Conservation (phyloP, 2,113 vertebrate genomes). For the Rattus rattus region DNA sequence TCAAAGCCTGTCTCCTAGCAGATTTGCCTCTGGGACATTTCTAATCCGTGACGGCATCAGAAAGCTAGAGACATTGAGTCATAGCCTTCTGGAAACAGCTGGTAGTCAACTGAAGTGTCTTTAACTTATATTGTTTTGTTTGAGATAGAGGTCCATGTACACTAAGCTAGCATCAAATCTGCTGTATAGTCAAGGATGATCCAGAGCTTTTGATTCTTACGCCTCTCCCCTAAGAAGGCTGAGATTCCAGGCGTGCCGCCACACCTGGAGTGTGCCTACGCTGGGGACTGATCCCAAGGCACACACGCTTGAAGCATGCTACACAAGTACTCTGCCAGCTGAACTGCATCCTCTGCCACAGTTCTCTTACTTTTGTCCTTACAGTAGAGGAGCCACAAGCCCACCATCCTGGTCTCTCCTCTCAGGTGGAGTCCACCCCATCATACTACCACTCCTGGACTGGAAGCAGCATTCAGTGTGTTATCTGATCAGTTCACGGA, state of each 20-base stretch:
- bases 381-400: background rate
- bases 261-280: background rate
- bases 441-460: background rate
- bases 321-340: background rate
- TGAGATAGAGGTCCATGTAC: background rate
- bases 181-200: background rate
- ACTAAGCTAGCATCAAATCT: background rate
- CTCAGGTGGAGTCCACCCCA: background rate
- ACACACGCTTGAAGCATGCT: background rate
- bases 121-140: background rate
- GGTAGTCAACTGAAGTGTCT: background rate
- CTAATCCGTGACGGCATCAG: background rate
- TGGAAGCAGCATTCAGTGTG: background rate
- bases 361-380: background rate
- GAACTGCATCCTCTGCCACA: background rate
- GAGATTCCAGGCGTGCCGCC: background rate
- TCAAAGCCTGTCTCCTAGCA: background rate
- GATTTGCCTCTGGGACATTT: slow-evolving; percentile 49
- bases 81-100: background rate
- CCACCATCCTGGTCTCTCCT: background rate
- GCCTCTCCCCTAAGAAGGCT: background rate
- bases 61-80: background rate
- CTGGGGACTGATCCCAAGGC: background rate
- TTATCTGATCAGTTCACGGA: background rate
- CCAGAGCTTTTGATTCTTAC: background rate